Base-by-base conservation (phyloP, 2,888 invertebrate genomes). In the Agrochola lota region DNA sequence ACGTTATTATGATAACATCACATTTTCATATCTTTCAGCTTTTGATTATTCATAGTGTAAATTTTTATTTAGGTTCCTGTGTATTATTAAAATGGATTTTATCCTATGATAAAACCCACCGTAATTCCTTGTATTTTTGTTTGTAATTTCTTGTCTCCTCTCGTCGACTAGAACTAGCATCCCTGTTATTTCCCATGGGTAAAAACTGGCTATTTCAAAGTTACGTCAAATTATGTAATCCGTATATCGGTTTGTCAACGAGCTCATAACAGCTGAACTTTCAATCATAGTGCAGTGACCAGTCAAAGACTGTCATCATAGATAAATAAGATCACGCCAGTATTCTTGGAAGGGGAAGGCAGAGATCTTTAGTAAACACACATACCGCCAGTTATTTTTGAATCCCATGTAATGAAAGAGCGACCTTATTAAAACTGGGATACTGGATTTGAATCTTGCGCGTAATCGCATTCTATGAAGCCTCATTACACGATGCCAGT, bases 101-200 rank as follows among this genome's bases (percentile, higher is more conserved):
- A 26, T 15, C 15, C 26, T 40, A 20, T 40, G 0, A 23, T 0
- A 43, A 23, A n/a, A 71, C 17, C 7, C 11, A 17, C 20, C 20
- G 67, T 46, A 4, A 67, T 46, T 30, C 8, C 11, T 20, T 66
- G 3, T 43, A 66, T 17, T 43, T 43, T 46, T 46, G 20, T 30
- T 30, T 57, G 0, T 43, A 9, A 64, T 52, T 59, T 66, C 23
- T 63, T 46, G n/a, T 63, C 35, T 55, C 17, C 5, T 40, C 8
- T 57, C n/a, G n/a, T 15, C 15, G 17, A 26, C 46, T 35, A 26
- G 55, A 35, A 26, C 35, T 23, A 49, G 17, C 6, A 26, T 40
- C 11, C 4, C 23, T 26, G 62, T 71, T 57, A 71, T 80, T 78
- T 62, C 71, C 77, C 78, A 30, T 49, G 71, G 49, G 80, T 40